Conservation (phyloP, 2,113 vertebrate genomes). For the Xenopus laevis region DNA sequence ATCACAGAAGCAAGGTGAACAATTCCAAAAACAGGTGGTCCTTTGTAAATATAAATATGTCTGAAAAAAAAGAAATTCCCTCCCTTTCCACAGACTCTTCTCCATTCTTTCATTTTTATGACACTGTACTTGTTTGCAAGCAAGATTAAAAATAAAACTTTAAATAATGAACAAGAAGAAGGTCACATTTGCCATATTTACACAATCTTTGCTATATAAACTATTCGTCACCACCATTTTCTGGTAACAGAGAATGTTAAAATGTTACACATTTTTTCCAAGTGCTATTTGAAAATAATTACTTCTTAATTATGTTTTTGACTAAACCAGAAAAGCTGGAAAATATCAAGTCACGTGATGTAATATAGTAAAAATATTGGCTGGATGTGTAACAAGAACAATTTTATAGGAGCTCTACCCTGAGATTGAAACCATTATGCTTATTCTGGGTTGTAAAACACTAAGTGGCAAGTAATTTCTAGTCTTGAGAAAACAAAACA, state of each 20-base stretch:
- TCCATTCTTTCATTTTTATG: too few species aligned
- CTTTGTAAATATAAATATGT: too few species aligned
- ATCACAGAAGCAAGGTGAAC: too few species aligned
- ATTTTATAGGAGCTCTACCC: conserved; percentile 5
- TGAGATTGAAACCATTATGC: background rate
- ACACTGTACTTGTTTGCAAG: too few species aligned
- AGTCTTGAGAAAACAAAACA: conserved; percentile 25
- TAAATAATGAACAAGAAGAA: too few species aligned
- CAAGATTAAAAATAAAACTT: too few species aligned
- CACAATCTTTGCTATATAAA: background rate
- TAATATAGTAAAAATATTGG: background rate
- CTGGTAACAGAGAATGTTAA: conserved; percentile 7
- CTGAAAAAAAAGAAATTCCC: too few species aligned
- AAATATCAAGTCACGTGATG: background rate
- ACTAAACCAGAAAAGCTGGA: background rate
- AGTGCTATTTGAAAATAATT: conserved; percentile 4
- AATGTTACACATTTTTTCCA: background rate
- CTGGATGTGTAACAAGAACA: background rate
- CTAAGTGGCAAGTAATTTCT: conserved; percentile 33
- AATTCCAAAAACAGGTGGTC: too few species aligned
- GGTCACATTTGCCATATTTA: too few species aligned
- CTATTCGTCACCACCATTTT: conserved; percentile 9
- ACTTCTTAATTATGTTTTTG: conserved; percentile 9
- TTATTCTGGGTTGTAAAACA: conserved; percentile 11
- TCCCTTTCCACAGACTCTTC: too few species aligned